Base-by-base conservation (phyloP, 2,888 invertebrate species). In the Lysandra coridon region DNA sequence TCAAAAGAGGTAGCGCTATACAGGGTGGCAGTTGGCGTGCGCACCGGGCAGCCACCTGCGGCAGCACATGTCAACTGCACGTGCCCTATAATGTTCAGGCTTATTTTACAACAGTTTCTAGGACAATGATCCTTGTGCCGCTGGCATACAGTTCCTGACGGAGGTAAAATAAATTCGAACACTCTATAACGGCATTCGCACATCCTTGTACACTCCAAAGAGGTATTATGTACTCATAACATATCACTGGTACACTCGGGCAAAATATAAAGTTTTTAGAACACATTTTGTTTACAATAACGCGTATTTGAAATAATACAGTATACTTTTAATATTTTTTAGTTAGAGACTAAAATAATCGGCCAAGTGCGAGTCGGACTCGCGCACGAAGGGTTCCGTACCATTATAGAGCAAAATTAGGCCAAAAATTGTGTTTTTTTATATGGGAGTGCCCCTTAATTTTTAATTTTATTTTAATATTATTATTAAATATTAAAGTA, bases 1-100 rank as follows among this genome's bases (percentile, higher is more conserved):
- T 60, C 73, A 44, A 74, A 57, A 73, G 64, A 53, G 69, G 69
- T 69, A 57, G 69, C 79, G 64, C 73, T 44, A 62, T 64, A 78
- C 73, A 77, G 78, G 81, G 78, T 80, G 80, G 76, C 86, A 85
- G 86, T 85, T 86, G 86, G 84, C 81, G 81, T 80, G 79, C 80
- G 82, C 84, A 84, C 85, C 83, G 85, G 85, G 85, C 83, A 80
- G 83, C 80, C 88, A 88, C 87, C 87, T 88, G 85, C 84, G 85
- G 79, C 73, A 78, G 83, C 87, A 87, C 85, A 86, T 86, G 86
- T 83, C 84, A 82, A 80, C 80, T 62, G 77, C 79, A 73, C 57
- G 30, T 40, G 40, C 60, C 78, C 75, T 78, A 53, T 12, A 57
- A 3, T 17, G 17, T 57, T 57, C 57, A 57, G 4, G 4, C 57